Evolutionary conservation across 2,888 invertebrate species (phyloP).

Genomic region (Oegoconia quadripuncta): DNA sequence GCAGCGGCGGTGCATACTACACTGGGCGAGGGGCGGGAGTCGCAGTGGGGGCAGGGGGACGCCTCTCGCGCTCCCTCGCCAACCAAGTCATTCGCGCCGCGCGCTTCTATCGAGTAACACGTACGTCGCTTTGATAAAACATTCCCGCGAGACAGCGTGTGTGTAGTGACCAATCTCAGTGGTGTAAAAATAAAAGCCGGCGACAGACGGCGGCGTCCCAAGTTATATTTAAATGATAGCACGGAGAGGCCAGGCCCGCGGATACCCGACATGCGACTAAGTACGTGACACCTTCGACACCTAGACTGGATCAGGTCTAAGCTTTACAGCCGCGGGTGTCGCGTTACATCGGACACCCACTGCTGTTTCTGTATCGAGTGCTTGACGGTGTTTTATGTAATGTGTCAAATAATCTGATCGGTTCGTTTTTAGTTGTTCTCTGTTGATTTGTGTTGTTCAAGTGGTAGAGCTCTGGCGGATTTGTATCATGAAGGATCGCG

Average conservation of each 20-base stretch:
- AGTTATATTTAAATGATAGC: conserved; percentile 78
- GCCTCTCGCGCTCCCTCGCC: conserved; percentile 41
- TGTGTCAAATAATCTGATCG: conserved; percentile 16
- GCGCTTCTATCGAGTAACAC: conserved; percentile 42
- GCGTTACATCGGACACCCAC: conserved; percentile 25
- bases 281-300: conserved; percentile 55
- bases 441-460: conserved; percentile 19
- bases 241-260: conserved; percentile 54
- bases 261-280: conserved; percentile 73
- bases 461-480: conserved; percentile 38
- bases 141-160: conserved; percentile 41
- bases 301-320: conserved; percentile 48
- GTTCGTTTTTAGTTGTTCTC: not conserved
- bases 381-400: conserved; percentile 20
- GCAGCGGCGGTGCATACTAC: conserved; percentile 61
- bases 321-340: conserved; percentile 36
- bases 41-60: conserved; percentile 28
- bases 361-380: too few relatives aligned
- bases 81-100: conserved; percentile 53
- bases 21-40: conserved; percentile 34
- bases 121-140: conserved; percentile 33
- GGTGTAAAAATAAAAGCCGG: conserved; percentile 75
- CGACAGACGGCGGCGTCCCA: conserved; percentile 68
- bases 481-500: conserved; percentile 45
- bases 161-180: conserved; percentile 58